Base-by-base conservation (phyloP, 2,113 vertebrate genomes). In the Calidris pygmaea region DNA sequence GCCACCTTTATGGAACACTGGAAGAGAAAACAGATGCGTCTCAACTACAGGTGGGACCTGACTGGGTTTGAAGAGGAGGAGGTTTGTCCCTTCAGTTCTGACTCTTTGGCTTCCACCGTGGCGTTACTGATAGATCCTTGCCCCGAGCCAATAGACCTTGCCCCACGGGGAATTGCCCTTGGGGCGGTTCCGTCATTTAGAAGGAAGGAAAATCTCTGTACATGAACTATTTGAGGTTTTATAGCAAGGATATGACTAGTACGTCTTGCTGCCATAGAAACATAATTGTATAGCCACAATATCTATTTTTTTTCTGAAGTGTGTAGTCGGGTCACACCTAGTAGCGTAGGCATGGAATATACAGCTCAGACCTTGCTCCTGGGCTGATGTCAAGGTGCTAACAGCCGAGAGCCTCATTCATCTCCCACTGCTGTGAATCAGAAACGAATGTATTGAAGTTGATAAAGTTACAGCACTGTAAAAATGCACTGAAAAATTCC, bases 1-100 rank as follows among this genome's bases (percentile, higher is more conserved):
- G 98, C 99, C 94, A 99, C 99, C 76, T 99, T 99, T 92, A 99
- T 99, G 99, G 99, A 99, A 82, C 99, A 99, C 97, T 99, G 99
- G 99, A 99, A 99, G 95, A 98, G 99, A 97, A 99, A 99, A 65
- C 99, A 99, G 98, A 99, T 99, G 99, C 95, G 99, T 63, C 99
- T 99, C 50, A 99, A 99, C 97, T 99, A 99, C 93, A 97, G 97
- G 97, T 99, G 99, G 99, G 99, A 99, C 98, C 98, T 99, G 96
- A 99, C 99, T 1, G 98, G 98, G 88, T 99, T 99, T 66, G 99
- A 99, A 96, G 99, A 99, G 71, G 98, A 99, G 88, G 98, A 99
- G 99, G 99, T 99, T 95, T 82, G 92, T 93, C 58, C 65, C 58
- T 97, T 94, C 56, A 86, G 39, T 97, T 96, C 91, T 95, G 76